Base-by-base conservation (phyloP, 2,888 invertebrate genomes). In the Eucera pruinosa region DNA sequence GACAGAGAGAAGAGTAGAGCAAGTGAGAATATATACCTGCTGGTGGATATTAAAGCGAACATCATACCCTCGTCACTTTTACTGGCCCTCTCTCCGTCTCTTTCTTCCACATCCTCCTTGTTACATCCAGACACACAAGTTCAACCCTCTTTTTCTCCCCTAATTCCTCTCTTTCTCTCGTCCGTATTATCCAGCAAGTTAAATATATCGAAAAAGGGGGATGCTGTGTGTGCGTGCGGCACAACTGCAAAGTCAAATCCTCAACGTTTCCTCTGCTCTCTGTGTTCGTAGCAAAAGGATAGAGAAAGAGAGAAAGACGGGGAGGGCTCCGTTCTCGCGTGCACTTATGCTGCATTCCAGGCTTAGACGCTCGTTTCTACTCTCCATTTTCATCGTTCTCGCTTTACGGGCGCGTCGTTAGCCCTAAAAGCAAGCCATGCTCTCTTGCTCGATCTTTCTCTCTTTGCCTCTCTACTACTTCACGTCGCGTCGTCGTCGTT, bases 1-100 rank as follows among this genome's bases (percentile, higher is more conserved):
- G 55, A 64, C 43, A 27, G 71, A 58, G 55, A 62, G 54, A 74
- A 62, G 71, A 80, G 78, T 48, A 68, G 82, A 84, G 80, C 82
- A 81, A 86, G 82, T 85, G 86, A 82, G 85, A 86, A 85, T 88
- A 84, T 90, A 90, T 91, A 90, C 90, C 90, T 90, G 90, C 91
- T 88, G 88, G 88, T 90, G 89, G 90, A 90, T 90, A 91, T 91
- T 91, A 90, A 91, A 91, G 89, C 90, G 90, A 91, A 91, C 91
- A 91, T 91, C 91, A 90, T 91, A 91, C 91, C 90, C 91, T 90
- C 91, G 90, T 91, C 91, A 91, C 90, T 90, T 89, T 89, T 88
- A 88, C 90, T 87, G 86, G 84, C 78, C 87, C 78, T 85, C 78
- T 66, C 80, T 85, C 84, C 77, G 57, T 81, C 84, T 74, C 70